These are phyloP conservation scores for cattle (Bos taurus) DNA, from an alignment of 2,113 vertebrate species.

Conservation along the genomic window DNA sequence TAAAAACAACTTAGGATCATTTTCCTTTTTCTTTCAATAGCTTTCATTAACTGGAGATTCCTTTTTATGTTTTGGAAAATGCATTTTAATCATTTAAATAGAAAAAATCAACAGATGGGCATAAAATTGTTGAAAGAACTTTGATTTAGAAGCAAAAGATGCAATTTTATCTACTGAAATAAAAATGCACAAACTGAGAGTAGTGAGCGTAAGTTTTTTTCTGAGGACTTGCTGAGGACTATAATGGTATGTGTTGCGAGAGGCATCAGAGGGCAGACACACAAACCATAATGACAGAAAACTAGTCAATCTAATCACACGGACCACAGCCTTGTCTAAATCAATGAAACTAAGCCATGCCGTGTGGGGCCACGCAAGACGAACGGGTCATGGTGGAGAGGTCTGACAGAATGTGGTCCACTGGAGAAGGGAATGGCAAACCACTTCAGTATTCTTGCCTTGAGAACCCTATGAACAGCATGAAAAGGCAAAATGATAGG, in stretches of 20 bases:
- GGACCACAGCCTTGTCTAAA: too few relatives aligned
- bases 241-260: fast-evolving
- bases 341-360: too few relatives aligned
- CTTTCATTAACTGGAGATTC: neutral
- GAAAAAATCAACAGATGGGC: neutral
- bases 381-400: too few relatives aligned
- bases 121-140: neutral
- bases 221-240: neutral
- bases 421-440: too few relatives aligned
- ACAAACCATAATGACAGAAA: too few relatives aligned
- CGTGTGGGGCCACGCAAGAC: too few relatives aligned
- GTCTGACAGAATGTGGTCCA: too few relatives aligned
- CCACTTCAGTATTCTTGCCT: too few relatives aligned
- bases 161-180: neutral
- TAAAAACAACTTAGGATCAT: neutral
- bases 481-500: too few relatives aligned
- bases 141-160: neutral
- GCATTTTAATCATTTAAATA: neutral
- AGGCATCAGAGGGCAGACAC: too few relatives aligned
- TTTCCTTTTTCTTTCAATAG: neutral
- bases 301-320: too few relatives aligned
- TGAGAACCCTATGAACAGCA: too few relatives aligned
- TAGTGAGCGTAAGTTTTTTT: neutral
- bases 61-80: neutral
- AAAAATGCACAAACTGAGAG: neutral